A percentile compares a stretch with the other conserved stretches of the same genome.
These are phyloP conservation scores for Tortricodes alternella DNA, from an alignment of 2,888 invertebrate species.

Conservation along the genomic window DNA sequence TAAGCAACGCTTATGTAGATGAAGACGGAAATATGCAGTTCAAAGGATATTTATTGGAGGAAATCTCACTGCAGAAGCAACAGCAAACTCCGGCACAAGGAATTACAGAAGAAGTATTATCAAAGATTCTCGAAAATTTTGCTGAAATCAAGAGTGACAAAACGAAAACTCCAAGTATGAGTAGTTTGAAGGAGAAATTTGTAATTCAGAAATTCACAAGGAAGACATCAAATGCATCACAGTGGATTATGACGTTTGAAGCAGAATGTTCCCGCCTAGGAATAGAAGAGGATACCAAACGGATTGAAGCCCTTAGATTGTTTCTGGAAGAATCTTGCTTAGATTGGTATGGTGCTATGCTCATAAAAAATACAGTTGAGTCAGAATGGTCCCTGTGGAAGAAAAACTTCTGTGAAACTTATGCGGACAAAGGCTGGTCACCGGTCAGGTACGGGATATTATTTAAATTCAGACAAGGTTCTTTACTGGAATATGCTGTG, in stretches of 20 bases:
- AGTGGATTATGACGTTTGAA: constrained; percentile 26
- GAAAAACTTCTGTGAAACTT: constrained; percentile 32
- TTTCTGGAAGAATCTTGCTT: constrained; percentile 28
- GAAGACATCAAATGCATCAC: neutral
- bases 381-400: too few species aligned
- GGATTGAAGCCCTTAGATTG: constrained; percentile 20
- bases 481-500: constrained; percentile 42
- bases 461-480: constrained; percentile 40
- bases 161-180: neutral
- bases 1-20: constrained; percentile 2
- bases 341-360: constrained; percentile 32
- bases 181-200: neutral
- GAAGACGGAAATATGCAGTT: constrained; percentile 23
- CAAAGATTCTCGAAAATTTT: neutral
- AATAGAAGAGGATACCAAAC: constrained; percentile 6
- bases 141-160: neutral
- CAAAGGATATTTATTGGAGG: constrained; percentile 10
- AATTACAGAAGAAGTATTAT: neutral
- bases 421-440: constrained; percentile 39
- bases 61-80: neutral
- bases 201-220: too few species aligned
- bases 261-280: constrained; percentile 25
- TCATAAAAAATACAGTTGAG: too few species aligned
- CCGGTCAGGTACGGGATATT: constrained; percentile 35
- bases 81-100: neutral